phyloP scores from a whole-genome alignment of 2,888 invertebrate genomes.

The Phytoseiulus persimilis region DNA sequence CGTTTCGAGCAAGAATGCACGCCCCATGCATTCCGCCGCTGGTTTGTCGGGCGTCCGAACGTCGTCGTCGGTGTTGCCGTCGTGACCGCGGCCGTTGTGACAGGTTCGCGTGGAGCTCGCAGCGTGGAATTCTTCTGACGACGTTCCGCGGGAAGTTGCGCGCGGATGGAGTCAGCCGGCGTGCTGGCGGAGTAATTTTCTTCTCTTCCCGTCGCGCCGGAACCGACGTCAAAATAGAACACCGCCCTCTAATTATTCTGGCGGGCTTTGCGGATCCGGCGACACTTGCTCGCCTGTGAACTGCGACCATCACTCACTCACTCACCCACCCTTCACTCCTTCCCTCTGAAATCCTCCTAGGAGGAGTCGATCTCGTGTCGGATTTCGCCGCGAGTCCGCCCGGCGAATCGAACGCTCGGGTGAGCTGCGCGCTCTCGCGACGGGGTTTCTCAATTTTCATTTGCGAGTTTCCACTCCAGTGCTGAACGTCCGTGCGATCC shows the following conservation, averaged over 20 bases:
- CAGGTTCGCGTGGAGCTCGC: neutral
- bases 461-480: neutral
- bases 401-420: too few species aligned
- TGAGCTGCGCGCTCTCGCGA: neutral
- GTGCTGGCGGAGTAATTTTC: neutral
- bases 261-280: neutral
- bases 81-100: neutral
- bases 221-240: neutral
- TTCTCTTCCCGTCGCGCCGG: neutral
- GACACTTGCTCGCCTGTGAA: neutral
- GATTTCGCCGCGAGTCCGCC: too few species aligned
- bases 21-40: neutral
- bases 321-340: neutral
- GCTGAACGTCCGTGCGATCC: neutral
- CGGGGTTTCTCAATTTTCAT: neutral
- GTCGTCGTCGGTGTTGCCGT: neutral
- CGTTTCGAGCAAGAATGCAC: neutral
- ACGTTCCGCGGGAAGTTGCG: neutral
- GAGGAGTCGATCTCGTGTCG: too few species aligned
- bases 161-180: neutral
- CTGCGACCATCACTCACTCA: neutral
- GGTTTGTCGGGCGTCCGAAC: neutral
- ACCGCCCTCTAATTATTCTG: neutral
- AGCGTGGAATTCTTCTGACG: neutral
- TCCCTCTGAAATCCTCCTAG: too few species aligned